Evolutionary conservation across 2,113 vertebrate species (phyloP).

Genomic region (Cacatua alba): DNA sequence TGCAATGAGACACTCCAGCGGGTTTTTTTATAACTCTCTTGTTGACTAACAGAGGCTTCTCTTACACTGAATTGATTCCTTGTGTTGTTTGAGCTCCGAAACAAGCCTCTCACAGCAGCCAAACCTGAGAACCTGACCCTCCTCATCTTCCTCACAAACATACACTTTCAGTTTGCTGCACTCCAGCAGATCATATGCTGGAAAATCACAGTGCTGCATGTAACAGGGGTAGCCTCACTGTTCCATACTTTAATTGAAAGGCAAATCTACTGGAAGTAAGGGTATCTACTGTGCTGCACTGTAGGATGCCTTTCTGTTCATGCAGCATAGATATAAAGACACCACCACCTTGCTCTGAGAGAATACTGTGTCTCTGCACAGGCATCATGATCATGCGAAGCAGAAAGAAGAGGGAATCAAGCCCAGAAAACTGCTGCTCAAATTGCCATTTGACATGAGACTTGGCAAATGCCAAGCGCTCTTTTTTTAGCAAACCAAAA

Average conservation of each 20-base stretch:
- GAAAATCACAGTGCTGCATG: not conserved
- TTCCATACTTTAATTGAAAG: accelerated
- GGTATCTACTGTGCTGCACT: not conserved
- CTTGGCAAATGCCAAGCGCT: not conserved
- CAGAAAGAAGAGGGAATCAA: not conserved
- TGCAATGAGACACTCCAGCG: not conserved
- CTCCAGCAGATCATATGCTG: not conserved
- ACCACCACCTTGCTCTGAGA: not conserved
- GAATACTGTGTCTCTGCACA: not conserved
- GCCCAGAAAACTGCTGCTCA: not conserved
- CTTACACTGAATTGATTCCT: not conserved
- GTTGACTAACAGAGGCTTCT: not conserved
- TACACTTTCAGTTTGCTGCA: not conserved
- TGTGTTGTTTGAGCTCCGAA: not conserved
- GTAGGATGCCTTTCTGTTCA: not conserved
- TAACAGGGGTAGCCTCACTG: accelerated
- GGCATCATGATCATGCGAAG: not conserved
- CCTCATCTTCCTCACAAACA: not conserved
- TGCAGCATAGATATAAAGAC: not conserved
- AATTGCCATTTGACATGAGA: not conserved
- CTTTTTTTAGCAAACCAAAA: not conserved
- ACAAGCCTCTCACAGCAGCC: not conserved
- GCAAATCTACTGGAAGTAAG: not conserved
- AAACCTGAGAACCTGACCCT: not conserved
- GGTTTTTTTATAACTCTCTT: not conserved